Conservation (phyloP, 2,888 invertebrate genomes). For the Spisula solida region DNA sequence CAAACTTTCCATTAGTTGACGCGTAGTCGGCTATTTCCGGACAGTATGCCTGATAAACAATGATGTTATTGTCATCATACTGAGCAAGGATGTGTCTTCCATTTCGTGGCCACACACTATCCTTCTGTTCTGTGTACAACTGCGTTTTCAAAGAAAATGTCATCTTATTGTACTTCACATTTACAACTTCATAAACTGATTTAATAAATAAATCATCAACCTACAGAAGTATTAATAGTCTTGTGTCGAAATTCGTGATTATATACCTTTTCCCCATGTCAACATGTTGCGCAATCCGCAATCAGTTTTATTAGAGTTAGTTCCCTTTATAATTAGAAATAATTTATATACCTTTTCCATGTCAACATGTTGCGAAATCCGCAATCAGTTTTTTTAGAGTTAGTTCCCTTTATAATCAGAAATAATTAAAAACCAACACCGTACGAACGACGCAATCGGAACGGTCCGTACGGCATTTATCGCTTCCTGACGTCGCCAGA, state of each 20-base stretch:
- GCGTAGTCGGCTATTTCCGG: slow-evolving; percentile 75
- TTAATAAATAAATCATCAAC: not conserved
- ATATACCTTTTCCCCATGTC: not conserved
- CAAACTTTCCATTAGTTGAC: slow-evolving; percentile 60
- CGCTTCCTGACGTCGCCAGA: no score
- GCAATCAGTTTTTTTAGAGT: not conserved
- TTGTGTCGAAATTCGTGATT: not conserved
- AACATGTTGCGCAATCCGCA: not conserved
- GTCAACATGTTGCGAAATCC: not conserved
- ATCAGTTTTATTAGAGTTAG: not conserved
- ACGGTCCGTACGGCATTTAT: no score
- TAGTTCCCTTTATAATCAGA: not conserved
- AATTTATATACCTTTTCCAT: not conserved
- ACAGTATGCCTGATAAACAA: slow-evolving; percentile 81
- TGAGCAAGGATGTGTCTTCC: slow-evolving; percentile 79
- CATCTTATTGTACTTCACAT: not conserved
- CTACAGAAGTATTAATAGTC: not conserved
- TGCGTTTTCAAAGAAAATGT: slow-evolving; percentile 32
- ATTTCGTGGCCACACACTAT: slow-evolving; percentile 70
- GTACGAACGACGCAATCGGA: no score
- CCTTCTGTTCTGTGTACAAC: slow-evolving; percentile 44
- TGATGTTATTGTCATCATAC: slow-evolving; percentile 74
- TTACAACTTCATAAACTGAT: not conserved
- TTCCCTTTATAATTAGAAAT: not conserved
- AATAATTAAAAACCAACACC: no score